Evolutionary conservation across 2,113 vertebrate genomes (phyloP).

Genomic region (Heloderma charlesbogerti): DNA sequence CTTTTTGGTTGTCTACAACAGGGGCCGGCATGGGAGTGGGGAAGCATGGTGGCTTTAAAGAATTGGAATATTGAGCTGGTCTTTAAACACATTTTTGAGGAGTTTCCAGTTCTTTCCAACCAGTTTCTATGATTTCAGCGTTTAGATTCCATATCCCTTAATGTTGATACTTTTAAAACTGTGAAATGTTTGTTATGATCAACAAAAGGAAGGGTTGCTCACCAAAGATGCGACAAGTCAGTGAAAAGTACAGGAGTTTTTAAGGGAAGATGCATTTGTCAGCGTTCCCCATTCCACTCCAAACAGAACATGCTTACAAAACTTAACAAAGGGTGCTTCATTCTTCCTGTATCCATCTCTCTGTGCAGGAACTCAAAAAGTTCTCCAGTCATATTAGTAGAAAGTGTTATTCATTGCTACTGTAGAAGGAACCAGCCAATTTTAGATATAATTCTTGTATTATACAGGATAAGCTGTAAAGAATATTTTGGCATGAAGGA

Average conservation of each 20-base stretch:
- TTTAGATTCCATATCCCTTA: slow-evolving; percentile 58
- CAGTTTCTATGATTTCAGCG: slow-evolving; percentile 50
- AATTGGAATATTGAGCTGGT: slow-evolving; percentile 52
- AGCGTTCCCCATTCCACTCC: neutral
- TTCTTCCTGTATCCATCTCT: neutral
- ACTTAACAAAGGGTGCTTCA: neutral
- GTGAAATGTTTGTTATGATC: slow-evolving; percentile 33
- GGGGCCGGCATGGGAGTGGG: neutral
- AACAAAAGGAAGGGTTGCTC: slow-evolving; percentile 9
- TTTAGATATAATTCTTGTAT: neutral
- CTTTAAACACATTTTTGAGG: slow-evolving; percentile 42
- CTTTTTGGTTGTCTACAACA: neutral
- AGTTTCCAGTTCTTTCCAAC: slow-evolving; percentile 46
- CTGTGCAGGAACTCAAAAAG: neutral
- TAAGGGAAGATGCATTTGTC: neutral
- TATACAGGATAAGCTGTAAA: neutral
- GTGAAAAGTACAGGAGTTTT: neutral
- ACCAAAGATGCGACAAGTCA: neutral
- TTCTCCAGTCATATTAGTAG: neutral
- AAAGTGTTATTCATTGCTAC: neutral
- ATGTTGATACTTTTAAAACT: slow-evolving; percentile 42
- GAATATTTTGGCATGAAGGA: neutral
- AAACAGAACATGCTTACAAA: slow-evolving; percentile 28
- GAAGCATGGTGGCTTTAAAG: slow-evolving; percentile 58
- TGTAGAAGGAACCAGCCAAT: neutral